Base-by-base conservation (phyloP, 2,888 invertebrate species). In the Cheilosia impressa region DNA sequence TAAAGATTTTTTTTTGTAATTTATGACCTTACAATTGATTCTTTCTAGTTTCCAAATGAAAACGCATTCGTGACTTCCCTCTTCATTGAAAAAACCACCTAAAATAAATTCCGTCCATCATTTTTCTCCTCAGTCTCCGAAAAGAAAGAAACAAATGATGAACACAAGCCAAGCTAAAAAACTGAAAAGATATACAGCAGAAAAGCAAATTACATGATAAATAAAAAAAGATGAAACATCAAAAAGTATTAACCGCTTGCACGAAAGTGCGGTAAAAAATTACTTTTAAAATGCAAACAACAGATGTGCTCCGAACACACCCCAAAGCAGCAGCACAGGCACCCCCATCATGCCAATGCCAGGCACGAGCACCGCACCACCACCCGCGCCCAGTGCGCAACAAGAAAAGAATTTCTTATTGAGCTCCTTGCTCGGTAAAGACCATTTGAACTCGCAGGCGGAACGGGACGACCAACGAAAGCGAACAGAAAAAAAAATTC, bases 231-330 rank as follows among this genome's bases (percentile, higher is more conserved):
- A 85, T 85, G 85, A 85, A 85, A 85, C 85, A 85, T 85, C 85
- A 85, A 85, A 85, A 85, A 85, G 81, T 85, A 85, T 81, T 85
- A 85, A 81, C 81, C 85, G 81, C 85, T 60, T 76, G 84, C 69
- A 65, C 58, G 68, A 66, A 81, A 85, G 76, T 81, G 80, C 85
- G 85, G 81, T 85, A 85, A 85, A 81, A 85, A 81, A 85, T 85
- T 85, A 81, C 85, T 85, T 85, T 85, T 85, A 81, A 85, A 85
- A 85, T 85, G 85, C 85, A 85, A 81, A 85, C 85, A 85, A 85
- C 85, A 85, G 85, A 85, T 85, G 85, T 85, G 85, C 52, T 68
- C 72, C 55, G 41, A 71, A 75, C 50, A 79, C 84, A 84, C 65
- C 84, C 84, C 66, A 38, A 41, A 60, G 43, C 52, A 50, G 45